Base-by-base conservation (phyloP, 2,888 invertebrate species). In the Rhorus exstirpatorius region DNA sequence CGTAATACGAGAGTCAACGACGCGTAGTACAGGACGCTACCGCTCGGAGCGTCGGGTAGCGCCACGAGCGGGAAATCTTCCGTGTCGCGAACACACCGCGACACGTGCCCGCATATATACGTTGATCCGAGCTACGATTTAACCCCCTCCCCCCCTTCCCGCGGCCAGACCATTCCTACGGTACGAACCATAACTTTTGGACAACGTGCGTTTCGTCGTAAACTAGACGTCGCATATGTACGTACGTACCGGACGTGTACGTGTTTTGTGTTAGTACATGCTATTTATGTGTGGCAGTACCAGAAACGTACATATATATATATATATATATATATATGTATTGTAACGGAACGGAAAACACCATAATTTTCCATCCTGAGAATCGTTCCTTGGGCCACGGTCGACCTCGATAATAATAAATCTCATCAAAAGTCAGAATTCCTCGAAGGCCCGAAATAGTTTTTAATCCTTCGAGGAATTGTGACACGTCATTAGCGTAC, bases 151-250 rank as follows among this genome's bases (percentile, higher is more conserved):
- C 26, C 14, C 26, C 68, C 49, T 35, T 38, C 14, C 58, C 55
- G 31, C 35, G 21, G 31, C 35, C 35, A 35, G 51, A 8, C n/a
- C 46, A 26, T 58, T 51, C 67, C 49, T 41, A n/a, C n/a, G 21
- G 44, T 41, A 51, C 24, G 26, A 38, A 55, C 67, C 76, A 72
- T 83, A 83, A 83, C 79, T 79, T 76, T 83, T 71, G 71, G 71
- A 76, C 76, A 72, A 67, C 51, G 82, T 76, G 79, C 76, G 79
- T 83, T 81, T 49, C 53, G 19, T 79, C 82, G 82, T 83, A 83
- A 83, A 83, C 82, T 79, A 83, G 49, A 53, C 67, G 79, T 60
- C 79, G 21, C 79, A 74, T 63, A 58, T 82, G 82, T 70, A 79
- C 76, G 46, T 72, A 68, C 77, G 70, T 70, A 78, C 63, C 65